Conservation (phyloP, 2,113 vertebrate species). For the Benitochromis conjunctus region DNA sequence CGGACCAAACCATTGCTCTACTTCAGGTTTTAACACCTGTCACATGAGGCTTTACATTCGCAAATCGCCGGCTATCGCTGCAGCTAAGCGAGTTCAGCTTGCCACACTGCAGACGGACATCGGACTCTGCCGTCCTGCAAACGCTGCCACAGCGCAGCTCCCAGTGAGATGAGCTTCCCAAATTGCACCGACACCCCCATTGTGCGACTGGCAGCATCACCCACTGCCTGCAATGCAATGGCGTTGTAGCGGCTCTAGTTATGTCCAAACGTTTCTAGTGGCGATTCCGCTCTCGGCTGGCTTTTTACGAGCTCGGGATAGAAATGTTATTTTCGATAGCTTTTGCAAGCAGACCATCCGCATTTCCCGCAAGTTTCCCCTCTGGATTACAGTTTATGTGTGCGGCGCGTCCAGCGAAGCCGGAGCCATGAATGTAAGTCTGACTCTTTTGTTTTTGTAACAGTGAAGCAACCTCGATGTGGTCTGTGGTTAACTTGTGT, state of each 20-base stretch:
- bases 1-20: conserved; percentile 73
- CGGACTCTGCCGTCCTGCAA: background rate
- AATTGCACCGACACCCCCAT: conserved; percentile 46
- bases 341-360: background rate
- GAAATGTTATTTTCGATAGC: conserved; percentile 24
- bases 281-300: conserved; percentile 38
- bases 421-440: conserved; percentile 72
- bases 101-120: background rate
- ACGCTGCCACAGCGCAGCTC: conserved; percentile 10
- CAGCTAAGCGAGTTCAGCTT: background rate
- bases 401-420: conserved; percentile 32
- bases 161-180: conserved; percentile 14
- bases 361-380: background rate
- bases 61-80: background rate
- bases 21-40: conserved; percentile 68
- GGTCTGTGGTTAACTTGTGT: conserved; percentile 31
- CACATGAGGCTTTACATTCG: conserved; percentile 43
- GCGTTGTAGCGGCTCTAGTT: conserved; percentile 66
- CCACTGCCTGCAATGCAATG: conserved; percentile 78
- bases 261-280: conserved; percentile 52
- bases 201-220: conserved; percentile 64
- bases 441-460: conserved; percentile 73
- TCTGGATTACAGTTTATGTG: conserved; percentile 29
- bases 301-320: conserved; percentile 15
- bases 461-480: conserved; percentile 43